Evolutionary conservation across 2,113 vertebrate species (phyloP), one percentile per base, ranked within the genome.

Genomic region (Chaetodon auriga): DNA sequence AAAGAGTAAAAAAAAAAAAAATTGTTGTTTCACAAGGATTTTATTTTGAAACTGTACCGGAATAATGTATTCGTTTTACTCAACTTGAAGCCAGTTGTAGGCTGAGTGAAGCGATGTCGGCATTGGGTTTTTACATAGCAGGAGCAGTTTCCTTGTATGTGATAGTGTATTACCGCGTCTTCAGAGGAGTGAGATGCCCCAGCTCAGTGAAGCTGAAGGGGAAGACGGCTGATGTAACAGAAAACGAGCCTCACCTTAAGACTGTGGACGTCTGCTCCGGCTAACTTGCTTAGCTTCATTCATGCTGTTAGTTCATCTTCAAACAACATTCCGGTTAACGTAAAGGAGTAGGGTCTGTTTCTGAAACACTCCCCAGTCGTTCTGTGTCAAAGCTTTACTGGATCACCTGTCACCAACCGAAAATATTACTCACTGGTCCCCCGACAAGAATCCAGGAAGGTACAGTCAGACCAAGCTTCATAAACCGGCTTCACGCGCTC

Each of bases 151-250:
- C 71, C 0, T 2, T 93, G 1, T 97, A 97, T 64, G n/a, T 96
- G 6, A 64, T 97, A 0, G 1, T 96, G 77, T 97, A 96, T 62
- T 95, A 97, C 87, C 92, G 86, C 41, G 79, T 96, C 49, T 85
- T 96, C 72, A 92, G 88, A 72, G 93, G 90, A n/a, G 68, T 80
- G n/a, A 70, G 73, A 15, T 96, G 93, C 79, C 90, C 46, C 6
- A 92, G 89, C 57, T 71, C 83, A 15, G 80, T 78, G 57, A 88
- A 45, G 70, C 92, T 98, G 54, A 90, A 88, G 7, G 97, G 97
- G 30, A 97, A 95, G 87, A 99, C 98, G 1, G 96, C 92, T 21
- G 90, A 98, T 51, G 95, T 99, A 23, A 99, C 98, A 48, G 97
- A 97, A 97, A 83, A 74, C 8, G 8, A n/a, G 55, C 1, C 13